phyloP scores from a whole-genome alignment of 1,140 invertebrate species.

The Euglossa dilemma region DNA sequence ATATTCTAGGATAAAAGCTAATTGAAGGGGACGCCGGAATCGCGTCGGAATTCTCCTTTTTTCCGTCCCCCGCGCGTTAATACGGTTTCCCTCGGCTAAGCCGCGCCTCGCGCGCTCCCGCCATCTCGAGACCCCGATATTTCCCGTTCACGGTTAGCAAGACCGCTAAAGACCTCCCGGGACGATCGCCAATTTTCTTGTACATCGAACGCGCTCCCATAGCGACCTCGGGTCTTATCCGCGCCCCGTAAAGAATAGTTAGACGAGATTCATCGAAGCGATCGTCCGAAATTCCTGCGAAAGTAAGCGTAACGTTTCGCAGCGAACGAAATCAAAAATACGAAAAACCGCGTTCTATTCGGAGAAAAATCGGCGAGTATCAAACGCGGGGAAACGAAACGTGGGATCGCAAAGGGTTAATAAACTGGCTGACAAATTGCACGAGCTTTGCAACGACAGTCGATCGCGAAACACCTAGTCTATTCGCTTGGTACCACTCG shows the following conservation, averaged over 20 bases:
- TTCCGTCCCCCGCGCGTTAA: not conserved
- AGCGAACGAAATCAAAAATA: too few species aligned
- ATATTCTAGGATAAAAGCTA: constrained; percentile 46
- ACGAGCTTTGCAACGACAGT: too few species aligned
- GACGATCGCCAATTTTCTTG: constrained; percentile 41
- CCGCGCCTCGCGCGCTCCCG: not conserved
- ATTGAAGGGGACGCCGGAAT: constrained; percentile 31
- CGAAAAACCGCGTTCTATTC: too few species aligned
- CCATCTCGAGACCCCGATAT: not conserved
- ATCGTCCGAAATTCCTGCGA: too few species aligned
- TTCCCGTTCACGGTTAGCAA: not conserved
- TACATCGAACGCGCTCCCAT: constrained; percentile 25
- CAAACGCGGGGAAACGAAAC: too few species aligned
- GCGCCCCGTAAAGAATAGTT: not conserved
- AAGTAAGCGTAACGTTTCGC: too few species aligned
- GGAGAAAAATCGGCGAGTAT: too few species aligned
- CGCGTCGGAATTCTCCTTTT: constrained; percentile 20
- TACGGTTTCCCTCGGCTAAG: constrained; percentile 10
- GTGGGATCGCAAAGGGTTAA: too few species aligned
- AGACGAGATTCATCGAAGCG: not conserved
- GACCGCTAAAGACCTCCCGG: constrained; percentile 13
- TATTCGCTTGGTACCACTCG: too few species aligned
- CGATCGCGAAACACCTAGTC: too few species aligned
- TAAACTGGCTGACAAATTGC: too few species aligned
- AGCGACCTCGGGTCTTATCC: not conserved